Percentiles rank a stretch among this genome's conserved stretches.
phyloP scores from a whole-genome alignment of 2,888 invertebrate genomes.

The Cryptocephalus primarius region DNA sequence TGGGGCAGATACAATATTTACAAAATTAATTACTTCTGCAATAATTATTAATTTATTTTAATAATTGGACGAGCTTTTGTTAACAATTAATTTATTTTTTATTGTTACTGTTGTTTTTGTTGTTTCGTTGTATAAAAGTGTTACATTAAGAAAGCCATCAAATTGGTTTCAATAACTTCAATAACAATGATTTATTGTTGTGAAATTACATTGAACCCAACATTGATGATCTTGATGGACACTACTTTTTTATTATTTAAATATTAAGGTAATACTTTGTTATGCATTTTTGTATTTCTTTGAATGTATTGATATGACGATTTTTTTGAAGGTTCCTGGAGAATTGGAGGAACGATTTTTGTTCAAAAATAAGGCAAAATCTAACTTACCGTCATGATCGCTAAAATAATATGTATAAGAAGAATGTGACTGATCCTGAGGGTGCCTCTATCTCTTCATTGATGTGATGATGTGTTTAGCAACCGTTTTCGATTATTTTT shows the following conservation, averaged over 20 bases:
- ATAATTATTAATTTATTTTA: too few relatives aligned
- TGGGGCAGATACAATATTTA: too few relatives aligned
- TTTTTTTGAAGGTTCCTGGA: constrained; percentile 46
- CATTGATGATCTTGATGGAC: too few relatives aligned
- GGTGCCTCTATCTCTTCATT: not conserved
- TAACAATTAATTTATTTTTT: too few relatives aligned
- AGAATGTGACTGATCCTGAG: not conserved
- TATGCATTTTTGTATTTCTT: constrained; percentile 1
- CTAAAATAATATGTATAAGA: not conserved
- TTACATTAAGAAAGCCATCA: too few relatives aligned
- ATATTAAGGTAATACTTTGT: not conserved
- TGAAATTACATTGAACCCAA: too few relatives aligned
- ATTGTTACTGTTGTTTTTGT: too few relatives aligned
- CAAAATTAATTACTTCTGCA: too few relatives aligned
- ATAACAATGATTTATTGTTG: too few relatives aligned
- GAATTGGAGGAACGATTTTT: constrained; percentile 48
- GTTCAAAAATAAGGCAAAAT: constrained; percentile 19
- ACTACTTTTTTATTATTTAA: not conserved
- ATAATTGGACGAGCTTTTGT: too few relatives aligned
- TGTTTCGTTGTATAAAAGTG: too few relatives aligned
- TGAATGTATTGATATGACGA: constrained; percentile 1
- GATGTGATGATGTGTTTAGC: not conserved
- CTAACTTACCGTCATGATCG: constrained; percentile 1
- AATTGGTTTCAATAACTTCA: too few relatives aligned
- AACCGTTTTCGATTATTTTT: not conserved